These are phyloP conservation scores for Melozone crissalis DNA, from an alignment of 2,113 vertebrate species.

Conservation along the genomic window DNA sequence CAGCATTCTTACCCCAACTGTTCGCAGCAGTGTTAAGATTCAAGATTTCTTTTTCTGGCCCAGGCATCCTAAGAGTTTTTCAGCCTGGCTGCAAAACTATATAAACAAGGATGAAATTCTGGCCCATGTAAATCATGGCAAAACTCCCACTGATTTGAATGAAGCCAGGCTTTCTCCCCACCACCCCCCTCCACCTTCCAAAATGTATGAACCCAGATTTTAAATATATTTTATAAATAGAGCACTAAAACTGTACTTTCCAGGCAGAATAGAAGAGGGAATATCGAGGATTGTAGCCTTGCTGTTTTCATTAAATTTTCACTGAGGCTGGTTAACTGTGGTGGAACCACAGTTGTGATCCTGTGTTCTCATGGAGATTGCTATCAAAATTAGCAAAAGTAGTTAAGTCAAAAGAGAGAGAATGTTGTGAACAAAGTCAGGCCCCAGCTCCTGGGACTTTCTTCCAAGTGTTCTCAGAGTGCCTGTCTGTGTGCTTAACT, in stretches of 20 bases:
- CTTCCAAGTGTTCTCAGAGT: not conserved
- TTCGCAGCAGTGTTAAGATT: conserved; percentile 8
- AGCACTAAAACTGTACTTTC: not conserved
- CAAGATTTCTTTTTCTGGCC: conserved; percentile 37
- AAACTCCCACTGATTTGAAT: conserved; percentile 35
- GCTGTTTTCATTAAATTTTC: conserved; percentile 16
- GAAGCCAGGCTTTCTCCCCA: conserved; percentile 27
- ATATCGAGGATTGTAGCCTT: not conserved
- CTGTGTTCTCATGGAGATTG: not conserved
- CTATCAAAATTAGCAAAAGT: conserved; percentile 33
- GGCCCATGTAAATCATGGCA: conserved; percentile 23
- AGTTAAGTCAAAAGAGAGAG: not conserved
- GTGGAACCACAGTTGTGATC: not conserved
- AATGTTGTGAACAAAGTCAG: conserved; percentile 9
- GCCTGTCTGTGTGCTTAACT: conserved; percentile 13
- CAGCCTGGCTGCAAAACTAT: conserved; percentile 42
- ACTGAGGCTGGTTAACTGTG: not conserved
- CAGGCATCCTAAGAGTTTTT: conserved; percentile 17
- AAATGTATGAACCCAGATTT: conserved; percentile 18
- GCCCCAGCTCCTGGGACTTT: not conserved
- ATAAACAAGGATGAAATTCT: conserved; percentile 51
- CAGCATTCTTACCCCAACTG: conserved; percentile 38
- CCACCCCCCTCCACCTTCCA: not conserved
- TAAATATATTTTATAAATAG: conserved; percentile 35
- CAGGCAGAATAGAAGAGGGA: not conserved